phyloP scores from a whole-genome alignment of 2,113 vertebrate species.

The Gambusia affinis region DNA sequence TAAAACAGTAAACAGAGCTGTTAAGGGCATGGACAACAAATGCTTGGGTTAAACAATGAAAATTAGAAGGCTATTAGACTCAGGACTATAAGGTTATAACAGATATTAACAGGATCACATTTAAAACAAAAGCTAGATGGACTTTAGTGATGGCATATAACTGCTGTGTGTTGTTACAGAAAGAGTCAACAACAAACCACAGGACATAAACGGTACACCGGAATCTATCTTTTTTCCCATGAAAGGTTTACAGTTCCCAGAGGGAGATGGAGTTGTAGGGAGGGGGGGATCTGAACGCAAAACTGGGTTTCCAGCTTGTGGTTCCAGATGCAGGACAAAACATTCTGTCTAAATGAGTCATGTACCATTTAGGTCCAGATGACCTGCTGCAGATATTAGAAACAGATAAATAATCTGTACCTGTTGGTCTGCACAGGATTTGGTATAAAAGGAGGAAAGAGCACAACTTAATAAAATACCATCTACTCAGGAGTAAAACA shows the following conservation, averaged over 20 bases:
- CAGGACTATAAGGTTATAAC: constrained; percentile 46
- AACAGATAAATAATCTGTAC: constrained; percentile 72
- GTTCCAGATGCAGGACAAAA: constrained; percentile 27
- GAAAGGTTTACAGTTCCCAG: constrained; percentile 10
- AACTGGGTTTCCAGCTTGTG: constrained; percentile 22
- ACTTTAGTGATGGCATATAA: constrained; percentile 77
- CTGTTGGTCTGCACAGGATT: constrained; percentile 79
- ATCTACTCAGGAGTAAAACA: background rate
- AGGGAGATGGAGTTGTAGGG: background rate
- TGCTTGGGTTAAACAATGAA: constrained; percentile 66
- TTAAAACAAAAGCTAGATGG: constrained; percentile 59
- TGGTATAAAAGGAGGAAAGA: constrained; percentile 67
- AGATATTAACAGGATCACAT: constrained; percentile 29
- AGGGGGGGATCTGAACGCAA: constrained; percentile 4
- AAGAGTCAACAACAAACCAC: constrained; percentile 49
- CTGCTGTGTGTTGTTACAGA: constrained; percentile 63
- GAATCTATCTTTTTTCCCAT: constrained; percentile 10
- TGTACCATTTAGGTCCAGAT: constrained; percentile 77
- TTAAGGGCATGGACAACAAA: constrained; percentile 56
- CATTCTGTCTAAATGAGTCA: constrained; percentile 36
- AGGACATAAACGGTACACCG: constrained; percentile 74
- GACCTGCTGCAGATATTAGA: constrained; percentile 50
- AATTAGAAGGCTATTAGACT: constrained; percentile 70
- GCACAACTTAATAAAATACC: constrained; percentile 56
- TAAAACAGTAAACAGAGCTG: constrained; percentile 21